A percentile compares a stretch with the other conserved stretches of the same genome.
phyloP scores from a whole-genome alignment of 2,888 invertebrate species.

The Amphimallon solstitiale region DNA sequence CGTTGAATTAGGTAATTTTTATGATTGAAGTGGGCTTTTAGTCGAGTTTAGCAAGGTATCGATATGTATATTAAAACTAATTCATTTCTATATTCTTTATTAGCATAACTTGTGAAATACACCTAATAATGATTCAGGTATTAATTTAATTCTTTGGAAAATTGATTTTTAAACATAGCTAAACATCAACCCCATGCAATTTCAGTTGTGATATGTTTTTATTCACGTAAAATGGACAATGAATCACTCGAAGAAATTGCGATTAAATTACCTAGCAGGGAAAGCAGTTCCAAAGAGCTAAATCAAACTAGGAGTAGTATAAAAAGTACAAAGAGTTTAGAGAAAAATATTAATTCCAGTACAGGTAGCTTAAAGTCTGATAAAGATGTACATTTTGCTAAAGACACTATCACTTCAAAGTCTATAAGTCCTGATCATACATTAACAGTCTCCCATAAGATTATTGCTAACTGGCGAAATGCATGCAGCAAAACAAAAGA shows the following conservation, averaged over 20 bases:
- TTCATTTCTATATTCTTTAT: too few relatives aligned
- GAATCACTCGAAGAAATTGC: conserved; percentile 51
- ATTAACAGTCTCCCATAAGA: conserved; percentile 74
- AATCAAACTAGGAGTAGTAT: conserved; percentile 57
- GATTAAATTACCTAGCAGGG: conserved; percentile 54
- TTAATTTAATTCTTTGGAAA: too few relatives aligned
- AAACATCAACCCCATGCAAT: not conserved
- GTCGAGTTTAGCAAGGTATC: too few relatives aligned
- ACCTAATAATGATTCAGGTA: too few relatives aligned
- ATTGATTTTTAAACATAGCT: too few relatives aligned
- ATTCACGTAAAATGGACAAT: conserved; percentile 52
- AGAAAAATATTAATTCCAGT: conserved; percentile 54
- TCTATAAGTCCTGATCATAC: conserved; percentile 58
- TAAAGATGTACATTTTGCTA: conserved; percentile 60
- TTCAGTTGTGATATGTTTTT: conserved; percentile 33
- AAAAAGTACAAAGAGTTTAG: conserved; percentile 59
- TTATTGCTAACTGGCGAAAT: conserved; percentile 78
- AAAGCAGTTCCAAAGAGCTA: conserved; percentile 55
- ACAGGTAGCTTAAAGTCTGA: conserved; percentile 59
- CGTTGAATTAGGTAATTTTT: too few relatives aligned
- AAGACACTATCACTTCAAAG: conserved; percentile 51
- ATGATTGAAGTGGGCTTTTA: too few relatives aligned
- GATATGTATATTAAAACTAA: too few relatives aligned
- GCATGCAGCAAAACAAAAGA: conserved; percentile 82
- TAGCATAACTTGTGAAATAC: too few relatives aligned